Base-by-base conservation (phyloP, 2,888 invertebrate species). In the Nemurella pictetii region DNA sequence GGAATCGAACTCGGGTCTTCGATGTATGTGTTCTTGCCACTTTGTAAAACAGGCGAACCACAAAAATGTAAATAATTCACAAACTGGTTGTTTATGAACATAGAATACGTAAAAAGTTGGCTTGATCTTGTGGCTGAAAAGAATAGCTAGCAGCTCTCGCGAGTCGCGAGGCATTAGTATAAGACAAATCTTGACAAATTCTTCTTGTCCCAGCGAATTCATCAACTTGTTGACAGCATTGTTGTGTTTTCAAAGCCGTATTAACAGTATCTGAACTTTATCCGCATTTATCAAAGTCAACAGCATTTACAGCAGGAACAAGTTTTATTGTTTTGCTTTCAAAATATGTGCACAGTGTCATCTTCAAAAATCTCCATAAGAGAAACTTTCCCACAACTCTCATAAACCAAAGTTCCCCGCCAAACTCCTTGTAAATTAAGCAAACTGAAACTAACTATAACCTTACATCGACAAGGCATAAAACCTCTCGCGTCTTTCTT, bases 131-230 rank as follows among this genome's bases (percentile, higher is more conserved):
- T 78, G 78, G 9, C 30, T 25, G 75, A 75, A 75, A 75, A 27
- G 75, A 27, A 75, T 75, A 75, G 28, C 26, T 15, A 5, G 80
- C 32, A 0, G 80, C 55, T 32, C 32, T 32, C 32, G 32, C 55
- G 2, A 55, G 55, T 55, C 55, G 55, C 9, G 55, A 55, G 55
- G 55, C 55, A 55, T 55, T 55, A 55, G 55, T 55, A n/a, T n/a
- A 80, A 32, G 80, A 80, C 80, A 80, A 80, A 80, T 80, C 80
- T 35, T 80, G 80, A 80, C 80, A 80, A 80, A 80, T 80, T 80
- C 20, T 80, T 26, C 80, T 80, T 32, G 30, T 80, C 35, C 3
- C 7, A 5, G 28, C 7, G 27, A 75, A 75, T 75, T 75, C 75
- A 80, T 32, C 80, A 30, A 29, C 80, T 35, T 35, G 36, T 80